phyloP scores from a whole-genome alignment of 2,113 vertebrate genomes.

The Xyliphius kryptos region DNA sequence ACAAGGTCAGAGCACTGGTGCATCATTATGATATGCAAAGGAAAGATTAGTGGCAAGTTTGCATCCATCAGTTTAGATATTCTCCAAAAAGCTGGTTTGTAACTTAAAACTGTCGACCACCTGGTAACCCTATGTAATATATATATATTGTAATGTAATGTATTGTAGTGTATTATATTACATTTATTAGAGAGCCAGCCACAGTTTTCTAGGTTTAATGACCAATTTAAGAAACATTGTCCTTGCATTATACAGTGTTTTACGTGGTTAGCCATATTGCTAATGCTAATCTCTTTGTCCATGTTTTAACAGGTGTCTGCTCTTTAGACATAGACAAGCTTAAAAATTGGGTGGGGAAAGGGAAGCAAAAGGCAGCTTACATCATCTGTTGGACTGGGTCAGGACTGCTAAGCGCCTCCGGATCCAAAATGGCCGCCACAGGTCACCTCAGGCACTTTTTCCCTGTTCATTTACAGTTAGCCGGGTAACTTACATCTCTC shows the following conservation, averaged over 20 bases:
- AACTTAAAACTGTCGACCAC: no score
- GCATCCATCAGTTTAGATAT: not conserved
- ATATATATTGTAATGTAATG: no score
- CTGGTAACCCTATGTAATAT: no score
- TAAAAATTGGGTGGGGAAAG: conserved; percentile 1
- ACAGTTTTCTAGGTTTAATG: no score
- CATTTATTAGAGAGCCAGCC: no score
- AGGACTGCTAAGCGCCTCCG: conserved; percentile 18
- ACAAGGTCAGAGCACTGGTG: not conserved
- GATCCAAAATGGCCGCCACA: conserved; percentile 12
- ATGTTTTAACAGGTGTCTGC: conserved; percentile 49
- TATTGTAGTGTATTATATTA: no score
- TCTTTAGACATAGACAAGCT: conserved; percentile 5
- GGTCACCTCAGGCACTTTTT: conserved; percentile 18
- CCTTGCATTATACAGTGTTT: not conserved
- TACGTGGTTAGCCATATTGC: conserved; percentile 25
- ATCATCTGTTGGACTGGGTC: conserved; percentile 39
- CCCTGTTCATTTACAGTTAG: conserved; percentile 13
- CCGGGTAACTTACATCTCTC: conserved; percentile 18
- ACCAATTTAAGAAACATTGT: no score
- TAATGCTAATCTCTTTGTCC: conserved; percentile 7
- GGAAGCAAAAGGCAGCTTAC: conserved; percentile 15
- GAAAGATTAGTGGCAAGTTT: not conserved
- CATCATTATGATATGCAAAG: not conserved
- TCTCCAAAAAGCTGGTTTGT: no score